Base-by-base conservation (phyloP, 1,140 invertebrate species). In the Tenebrio molitor region DNA sequence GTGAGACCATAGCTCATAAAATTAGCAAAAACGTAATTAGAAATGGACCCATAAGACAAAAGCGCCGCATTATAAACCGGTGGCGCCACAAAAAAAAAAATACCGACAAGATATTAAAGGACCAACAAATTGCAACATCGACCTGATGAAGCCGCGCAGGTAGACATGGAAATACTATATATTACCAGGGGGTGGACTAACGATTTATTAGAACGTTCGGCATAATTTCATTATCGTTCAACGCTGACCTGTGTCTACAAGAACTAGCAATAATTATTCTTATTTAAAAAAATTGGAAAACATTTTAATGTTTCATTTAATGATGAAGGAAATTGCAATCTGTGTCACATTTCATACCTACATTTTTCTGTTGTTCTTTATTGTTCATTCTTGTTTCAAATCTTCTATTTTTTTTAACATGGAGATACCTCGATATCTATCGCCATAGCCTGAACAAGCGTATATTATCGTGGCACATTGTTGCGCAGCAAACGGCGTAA, bases 11-110 rank as follows among this genome's bases (percentile, higher is more conserved):
- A 58, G 50, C 2, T 58, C 50, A 29, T 58, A 58, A 58, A 58
- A 58, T 58, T 58, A 29, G 50, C 50, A 58, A 58, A 58, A 58
- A 58, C 50, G 50, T 58, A 58, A 58, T 58, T 58, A 58, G 50
- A 58, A 58, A 58, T 58, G 23, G 50, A 39, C 2, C 36, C 36
- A 2, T 39, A 39, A 39, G 36, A 39, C 36, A 39, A 39, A 39
- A 39, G 36, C 36, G n/a, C 36, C 36, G 36, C 36, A 39, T 39
- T 39, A 39, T 39, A 12, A 12, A 58, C 23, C 50, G 12, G 50
- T 58, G 50, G 50, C 50, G 50, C 50, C 50, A 58, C 4, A 19
- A 46, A 46, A 17, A 46, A 46, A 46, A 17, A 46, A 46, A 46
- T 46, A 46, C 42, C 42, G 42, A 15, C 21, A 25, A 29, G 50